These are phyloP conservation scores for Apodemus sylvaticus DNA, from an alignment of 2,113 vertebrate genomes.

Conservation along the genomic window DNA sequence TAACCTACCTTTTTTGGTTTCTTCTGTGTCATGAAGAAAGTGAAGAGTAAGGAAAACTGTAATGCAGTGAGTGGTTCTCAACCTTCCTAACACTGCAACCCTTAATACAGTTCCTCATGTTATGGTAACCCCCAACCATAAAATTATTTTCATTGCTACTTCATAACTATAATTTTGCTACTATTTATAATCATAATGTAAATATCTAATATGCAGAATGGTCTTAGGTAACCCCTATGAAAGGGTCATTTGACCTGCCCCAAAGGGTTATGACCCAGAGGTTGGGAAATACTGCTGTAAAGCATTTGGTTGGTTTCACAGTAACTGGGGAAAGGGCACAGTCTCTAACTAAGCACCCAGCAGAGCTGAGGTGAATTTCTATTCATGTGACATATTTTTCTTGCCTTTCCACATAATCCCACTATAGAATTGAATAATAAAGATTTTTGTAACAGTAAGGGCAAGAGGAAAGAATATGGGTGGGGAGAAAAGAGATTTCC, in stretches of 20 bases:
- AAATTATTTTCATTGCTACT: background rate
- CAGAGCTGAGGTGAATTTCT: background rate
- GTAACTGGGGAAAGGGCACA: background rate
- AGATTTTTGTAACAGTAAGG: background rate
- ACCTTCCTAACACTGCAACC: background rate
- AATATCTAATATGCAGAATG: background rate
- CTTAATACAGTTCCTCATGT: too few species aligned
- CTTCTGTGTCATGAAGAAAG: background rate
- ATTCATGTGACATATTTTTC: background rate
- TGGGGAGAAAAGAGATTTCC: background rate
- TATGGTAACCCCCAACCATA: background rate
- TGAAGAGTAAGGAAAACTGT: conserved; percentile 1
- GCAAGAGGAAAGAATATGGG: background rate
- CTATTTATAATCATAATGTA: background rate
- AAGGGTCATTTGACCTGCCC: background rate
- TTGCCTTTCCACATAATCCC: background rate
- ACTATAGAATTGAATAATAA: conserved; percentile 19
- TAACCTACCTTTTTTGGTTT: conserved; percentile 9
- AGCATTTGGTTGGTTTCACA: background rate
- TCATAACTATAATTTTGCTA: background rate
- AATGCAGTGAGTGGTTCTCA: background rate
- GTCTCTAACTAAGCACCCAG: background rate
- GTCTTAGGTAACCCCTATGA: background rate
- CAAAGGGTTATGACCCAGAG: background rate
- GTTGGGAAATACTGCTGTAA: background rate